Evolutionary conservation across 2,888 invertebrate species (phyloP), one percentile per base, ranked within the genome.

Genomic region (Schizaphis graminum): DNA sequence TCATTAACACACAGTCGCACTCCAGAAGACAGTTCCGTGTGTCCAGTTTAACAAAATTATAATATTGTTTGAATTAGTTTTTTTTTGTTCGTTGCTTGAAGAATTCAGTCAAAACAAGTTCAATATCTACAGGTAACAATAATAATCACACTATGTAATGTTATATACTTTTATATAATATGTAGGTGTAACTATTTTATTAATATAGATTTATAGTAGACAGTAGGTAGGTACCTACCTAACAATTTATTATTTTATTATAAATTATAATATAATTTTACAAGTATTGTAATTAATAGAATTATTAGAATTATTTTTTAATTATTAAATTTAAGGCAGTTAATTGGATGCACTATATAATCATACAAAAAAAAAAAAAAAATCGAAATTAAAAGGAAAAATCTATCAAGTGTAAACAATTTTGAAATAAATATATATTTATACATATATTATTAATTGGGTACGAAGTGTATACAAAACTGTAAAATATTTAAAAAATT

Each of bases 1-100:
- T 49, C 93, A 93, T 93, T 93, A 44, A n/a, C 56, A 41, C 41
- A 56, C 86, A 26, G 21, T 61, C 92, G 61, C 44, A 91, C 47
- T 91, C 10, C 47, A 35, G 56, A 57, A n/a, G 26, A 91, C n/a
- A 13, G 10, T 10, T 24, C 13, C 56, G 35, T 77, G 49, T 3
- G 49, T 53, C 28, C 53, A 21, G 67, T 67, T 47, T n/a, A 11
- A 24, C 49, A 1, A 44, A 67, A 90, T 24, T 24, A 24, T 67
- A 21, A 21, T 35, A 77, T 77, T 21, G 35, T 77, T 35, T 5
- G 3, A 77, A 35, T 77, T 21, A 8, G 21, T 28, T 35, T 77
- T 77, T 77, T 77, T 21, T 35, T 35, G 21, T 77, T 77, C 35
- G 77, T 21, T 8, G 35, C 3, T 77, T 35, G 77, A 77, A 77